These are phyloP conservation scores for Augiades crinisus DNA, from an alignment of 2,888 invertebrate genomes.

Conservation along the genomic window DNA sequence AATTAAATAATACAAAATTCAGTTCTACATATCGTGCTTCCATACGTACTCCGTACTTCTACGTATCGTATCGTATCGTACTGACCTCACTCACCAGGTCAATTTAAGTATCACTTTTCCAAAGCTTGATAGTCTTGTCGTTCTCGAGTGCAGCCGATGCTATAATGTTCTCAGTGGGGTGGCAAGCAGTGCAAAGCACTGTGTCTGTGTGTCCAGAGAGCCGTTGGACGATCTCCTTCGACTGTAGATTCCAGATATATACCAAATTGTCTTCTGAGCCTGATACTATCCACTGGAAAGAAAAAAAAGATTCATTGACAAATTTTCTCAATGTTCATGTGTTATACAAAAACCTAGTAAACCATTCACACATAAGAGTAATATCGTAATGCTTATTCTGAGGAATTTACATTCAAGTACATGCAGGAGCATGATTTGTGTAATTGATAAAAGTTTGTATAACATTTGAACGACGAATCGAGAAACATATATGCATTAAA, in stretches of 20 bases:
- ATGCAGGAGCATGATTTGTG: too few species aligned
- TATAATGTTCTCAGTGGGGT: constrained; percentile 99
- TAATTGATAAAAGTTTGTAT: too few species aligned
- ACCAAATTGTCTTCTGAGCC: constrained; percentile 99
- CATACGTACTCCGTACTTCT: too few species aligned
- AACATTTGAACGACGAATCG: too few species aligned
- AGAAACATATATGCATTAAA: too few species aligned
- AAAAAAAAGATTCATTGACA: constrained; percentile 2
- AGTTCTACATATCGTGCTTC: too few species aligned
- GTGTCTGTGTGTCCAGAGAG: constrained; percentile 97
- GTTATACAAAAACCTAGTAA: too few species aligned
- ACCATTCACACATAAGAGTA: too few species aligned
- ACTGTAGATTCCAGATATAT: constrained; percentile 99
- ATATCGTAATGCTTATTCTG: not conserved
- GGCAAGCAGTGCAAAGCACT: constrained; percentile 98
- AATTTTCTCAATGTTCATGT: too few species aligned
- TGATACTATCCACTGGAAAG: constrained; percentile 97
- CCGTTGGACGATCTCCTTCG: constrained; percentile 99
- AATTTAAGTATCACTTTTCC: constrained; percentile 96
- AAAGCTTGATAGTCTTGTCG: constrained; percentile 99
- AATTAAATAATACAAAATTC: too few species aligned
- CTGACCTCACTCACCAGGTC: constrained; percentile 36
- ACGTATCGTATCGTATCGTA: too few species aligned
- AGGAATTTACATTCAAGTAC: too few species aligned
- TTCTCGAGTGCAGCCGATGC: constrained; percentile 99